Percentiles rank a stretch among this genome's conserved stretches.
Evolutionary conservation across 1,140 invertebrate genomes (phyloP).

Genomic region (Hylaeus anthracinus): DNA sequence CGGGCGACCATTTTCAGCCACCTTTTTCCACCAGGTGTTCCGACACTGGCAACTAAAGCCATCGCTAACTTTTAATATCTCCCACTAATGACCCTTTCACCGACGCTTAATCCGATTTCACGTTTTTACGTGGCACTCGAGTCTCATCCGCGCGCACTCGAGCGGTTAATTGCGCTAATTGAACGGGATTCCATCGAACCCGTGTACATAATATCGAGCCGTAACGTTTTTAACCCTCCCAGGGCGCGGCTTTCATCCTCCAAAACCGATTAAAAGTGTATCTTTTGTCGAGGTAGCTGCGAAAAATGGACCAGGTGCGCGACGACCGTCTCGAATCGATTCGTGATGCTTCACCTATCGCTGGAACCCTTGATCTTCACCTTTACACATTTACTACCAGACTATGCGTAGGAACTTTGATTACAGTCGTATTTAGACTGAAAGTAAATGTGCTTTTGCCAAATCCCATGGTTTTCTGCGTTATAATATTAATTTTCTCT

Average conservation of each 20-base stretch:
- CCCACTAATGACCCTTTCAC: conserved; percentile 62
- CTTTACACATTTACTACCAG: too few relatives aligned
- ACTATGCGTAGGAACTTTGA: too few relatives aligned
- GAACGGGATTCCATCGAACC: conserved; percentile 47
- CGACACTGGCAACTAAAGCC: conserved; percentile 51
- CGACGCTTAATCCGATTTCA: conserved; percentile 62
- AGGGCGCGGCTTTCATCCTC: conserved; percentile 30
- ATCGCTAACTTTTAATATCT: conserved; percentile 65
- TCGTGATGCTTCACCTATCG: not conserved
- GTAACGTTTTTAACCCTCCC: not conserved
- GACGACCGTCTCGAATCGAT: not conserved
- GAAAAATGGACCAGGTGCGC: conserved; percentile 31
- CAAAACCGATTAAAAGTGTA: conserved; percentile 56
- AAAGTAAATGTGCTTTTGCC: too few relatives aligned
- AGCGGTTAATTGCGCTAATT: conserved; percentile 58
- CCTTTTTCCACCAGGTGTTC: conserved; percentile 8
- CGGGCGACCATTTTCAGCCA: not conserved
- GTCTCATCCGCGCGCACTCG: not conserved
- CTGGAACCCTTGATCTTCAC: not conserved
- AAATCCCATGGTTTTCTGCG: too few relatives aligned
- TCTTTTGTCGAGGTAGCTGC: conserved; percentile 32
- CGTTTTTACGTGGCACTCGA: conserved; percentile 51
- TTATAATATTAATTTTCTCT: too few relatives aligned
- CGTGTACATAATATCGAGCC: conserved; percentile 7
- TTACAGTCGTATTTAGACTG: too few relatives aligned